Base-by-base conservation (phyloP, 2,797 vertebrate species). In the Sebastes hopkinsi region DNA sequence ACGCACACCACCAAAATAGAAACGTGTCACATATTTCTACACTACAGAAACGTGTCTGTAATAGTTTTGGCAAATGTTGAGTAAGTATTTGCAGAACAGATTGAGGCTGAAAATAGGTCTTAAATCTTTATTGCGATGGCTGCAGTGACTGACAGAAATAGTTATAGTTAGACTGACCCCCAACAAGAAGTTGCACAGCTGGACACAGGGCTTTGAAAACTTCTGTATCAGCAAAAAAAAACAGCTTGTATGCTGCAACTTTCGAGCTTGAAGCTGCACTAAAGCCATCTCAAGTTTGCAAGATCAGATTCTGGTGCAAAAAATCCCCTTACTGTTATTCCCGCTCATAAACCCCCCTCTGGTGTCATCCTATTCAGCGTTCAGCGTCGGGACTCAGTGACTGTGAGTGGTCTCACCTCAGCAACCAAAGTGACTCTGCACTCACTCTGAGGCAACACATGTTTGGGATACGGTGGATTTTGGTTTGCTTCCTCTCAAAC, bases 401-500 rank as follows among this genome's bases (percentile, higher is more conserved):
- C 78, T 83, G 85, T 86, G 90, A 85, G 71, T 42, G 87, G 86
- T 88, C 89, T 79, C 67, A 66, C 73, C 87, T 83, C 72, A 65
- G 75, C 73, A 71, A 75, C 71, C 81, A 75, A 58, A 87, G 78
- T 60, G 77, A 76, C 65, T 87, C 76, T 86, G 72, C 69, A 61
- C 71, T 84, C 75, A 30, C 55, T 56, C 85, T 67, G 81, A 79
- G 80, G 77, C 30, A 78, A 84, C 93, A 91, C 71, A 85, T 94
- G 91, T 93, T 92, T 90, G 79, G 89, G 86, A 88, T 91, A 86
- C 84, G 77, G 84, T 20, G 82, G 81, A 88, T 87, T 91, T 85
- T 75, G 85, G 87, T 88, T 89, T 78, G 84, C 77, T 84, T 52
- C 81, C 82, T 87, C 91, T 92, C 88, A 92, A 93, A 88, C 83